Percentiles rank a stretch among this genome's conserved stretches.
Conservation (phyloP, 2,113 vertebrate genomes). For the Lycaon pictus region DNA sequence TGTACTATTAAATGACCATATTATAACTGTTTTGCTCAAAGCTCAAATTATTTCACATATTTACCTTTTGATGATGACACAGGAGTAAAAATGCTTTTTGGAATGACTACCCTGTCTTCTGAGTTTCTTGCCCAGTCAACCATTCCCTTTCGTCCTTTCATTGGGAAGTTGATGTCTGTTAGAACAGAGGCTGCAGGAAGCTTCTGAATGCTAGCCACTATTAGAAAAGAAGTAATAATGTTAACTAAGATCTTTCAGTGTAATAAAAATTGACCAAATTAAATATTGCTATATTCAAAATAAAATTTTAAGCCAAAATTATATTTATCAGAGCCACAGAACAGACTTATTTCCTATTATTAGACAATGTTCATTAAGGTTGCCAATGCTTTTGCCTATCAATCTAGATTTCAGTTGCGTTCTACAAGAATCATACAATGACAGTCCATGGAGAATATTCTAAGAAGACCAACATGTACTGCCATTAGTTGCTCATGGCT, state of each 20-base stretch:
- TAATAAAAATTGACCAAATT: not conserved
- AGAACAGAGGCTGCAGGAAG: conserved; percentile 97
- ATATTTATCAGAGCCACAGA: conserved; percentile 52
- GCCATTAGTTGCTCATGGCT: not conserved
- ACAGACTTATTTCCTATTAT: not conserved
- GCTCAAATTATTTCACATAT: not conserved
- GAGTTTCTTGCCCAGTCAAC: conserved; percentile 99
- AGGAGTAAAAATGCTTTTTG: conserved; percentile 97
- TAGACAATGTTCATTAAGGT: not conserved
- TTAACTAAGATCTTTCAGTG: conserved; percentile 45
- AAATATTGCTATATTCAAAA: conserved; percentile 54
- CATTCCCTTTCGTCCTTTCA: conserved; percentile 99
- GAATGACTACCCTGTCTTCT: conserved; percentile 98
- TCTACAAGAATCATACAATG: not conserved
- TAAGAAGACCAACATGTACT: rapidly evolving
- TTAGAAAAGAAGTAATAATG: conserved; percentile 70
- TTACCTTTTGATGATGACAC: conserved; percentile 96
- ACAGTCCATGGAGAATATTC: not conserved
- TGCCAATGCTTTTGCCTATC: conserved; percentile 33
- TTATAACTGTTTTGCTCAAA: not conserved
- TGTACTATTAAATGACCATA: not conserved
- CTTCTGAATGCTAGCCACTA: conserved; percentile 99
- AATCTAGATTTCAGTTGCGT: conserved; percentile 53
- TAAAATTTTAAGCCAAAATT: conserved; percentile 60
- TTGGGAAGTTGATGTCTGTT: conserved; percentile 99